Evolutionary conservation across 1,140 invertebrate species (phyloP).

Genomic region (Trissolcus basalis): DNA sequence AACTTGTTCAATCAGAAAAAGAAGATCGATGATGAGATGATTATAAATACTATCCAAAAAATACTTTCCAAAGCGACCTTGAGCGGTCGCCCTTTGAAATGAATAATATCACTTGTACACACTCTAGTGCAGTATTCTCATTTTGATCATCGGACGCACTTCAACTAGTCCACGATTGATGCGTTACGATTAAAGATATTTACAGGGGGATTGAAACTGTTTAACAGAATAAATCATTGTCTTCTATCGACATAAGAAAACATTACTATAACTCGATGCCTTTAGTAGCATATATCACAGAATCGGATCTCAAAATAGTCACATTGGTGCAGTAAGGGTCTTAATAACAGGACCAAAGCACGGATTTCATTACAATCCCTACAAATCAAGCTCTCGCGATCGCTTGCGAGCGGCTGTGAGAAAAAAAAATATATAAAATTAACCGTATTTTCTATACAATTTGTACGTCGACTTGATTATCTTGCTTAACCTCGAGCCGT

Average conservation of each 20-base stretch:
- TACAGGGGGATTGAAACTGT: slow-evolving; percentile 47
- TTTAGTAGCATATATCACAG: slow-evolving; percentile 76
- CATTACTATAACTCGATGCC: slow-evolving; percentile 63
- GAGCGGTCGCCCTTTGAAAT: slow-evolving; percentile 13
- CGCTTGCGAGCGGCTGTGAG: too few relatives aligned
- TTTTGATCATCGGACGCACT: slow-evolving; percentile 46
- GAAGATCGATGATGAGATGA: slow-evolving; percentile 5
- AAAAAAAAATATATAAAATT: too few relatives aligned
- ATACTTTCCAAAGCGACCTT: slow-evolving; percentile 18
- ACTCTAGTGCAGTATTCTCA: slow-evolving; percentile 37
- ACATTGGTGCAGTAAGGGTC: slow-evolving; percentile 32
- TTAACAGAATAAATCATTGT: slow-evolving; percentile 50
- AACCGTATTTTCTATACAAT: too few relatives aligned
- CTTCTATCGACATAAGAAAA: slow-evolving; percentile 38
- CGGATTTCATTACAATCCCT: slow-evolving; percentile 22
- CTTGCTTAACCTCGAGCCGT: too few relatives aligned
- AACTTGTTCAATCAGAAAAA: slow-evolving; percentile 8
- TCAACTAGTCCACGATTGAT: slow-evolving; percentile 33
- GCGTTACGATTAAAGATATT: slow-evolving; percentile 57
- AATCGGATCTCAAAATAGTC: slow-evolving; percentile 68
- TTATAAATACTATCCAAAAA: slow-evolving; percentile 20
- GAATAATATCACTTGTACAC: slow-evolving; percentile 55
- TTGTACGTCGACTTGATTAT: slow-evolving; percentile 11
- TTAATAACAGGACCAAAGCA: slow-evolving; percentile 52
- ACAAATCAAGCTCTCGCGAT: slow-evolving; percentile 4